Conservation (phyloP, 1,140 invertebrate species). For the Penaeus indicus region DNA sequence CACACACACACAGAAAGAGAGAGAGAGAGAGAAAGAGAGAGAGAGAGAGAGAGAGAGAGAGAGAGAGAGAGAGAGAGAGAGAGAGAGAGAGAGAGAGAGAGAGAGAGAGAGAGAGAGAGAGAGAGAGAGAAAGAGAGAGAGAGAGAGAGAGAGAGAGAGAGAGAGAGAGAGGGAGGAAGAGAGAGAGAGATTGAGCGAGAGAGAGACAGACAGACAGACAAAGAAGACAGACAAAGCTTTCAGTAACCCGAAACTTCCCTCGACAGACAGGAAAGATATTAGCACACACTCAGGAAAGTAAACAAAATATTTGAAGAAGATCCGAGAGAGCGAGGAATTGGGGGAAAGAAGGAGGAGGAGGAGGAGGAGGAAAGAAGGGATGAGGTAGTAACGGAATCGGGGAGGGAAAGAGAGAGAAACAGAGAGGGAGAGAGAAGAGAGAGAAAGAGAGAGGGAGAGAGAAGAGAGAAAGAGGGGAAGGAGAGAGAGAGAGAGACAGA, state of each 20-base stretch:
- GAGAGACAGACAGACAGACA: not conserved
- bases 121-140: conserved; percentile 20
- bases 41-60: not conserved
- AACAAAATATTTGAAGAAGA: no score
- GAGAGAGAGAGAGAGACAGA: not conserved
- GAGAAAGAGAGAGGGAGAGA: conserved; percentile 4
- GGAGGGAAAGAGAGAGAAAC: no score
- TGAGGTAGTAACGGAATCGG: not conserved
- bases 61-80: not conserved
- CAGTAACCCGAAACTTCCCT: no score
- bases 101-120: not conserved
- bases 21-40: not conserved
- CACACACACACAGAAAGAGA: no score
- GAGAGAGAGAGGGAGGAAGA: not conserved
- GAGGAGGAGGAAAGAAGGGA: not conserved
- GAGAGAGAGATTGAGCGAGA: no score
- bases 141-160: conserved; percentile 23
- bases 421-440: not conserved
- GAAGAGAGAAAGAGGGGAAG: not conserved
- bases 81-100: not conserved
- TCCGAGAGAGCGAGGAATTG: not conserved
- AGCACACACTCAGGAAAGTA: no score
- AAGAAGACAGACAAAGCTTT: no score
- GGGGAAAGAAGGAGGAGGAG: not conserved
- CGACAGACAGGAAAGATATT: no score